Percentiles rank a stretch among this genome's conserved stretches.
Evolutionary conservation across 2,113 vertebrate species (phyloP).

Genomic region (Rostratula benghalensis): DNA sequence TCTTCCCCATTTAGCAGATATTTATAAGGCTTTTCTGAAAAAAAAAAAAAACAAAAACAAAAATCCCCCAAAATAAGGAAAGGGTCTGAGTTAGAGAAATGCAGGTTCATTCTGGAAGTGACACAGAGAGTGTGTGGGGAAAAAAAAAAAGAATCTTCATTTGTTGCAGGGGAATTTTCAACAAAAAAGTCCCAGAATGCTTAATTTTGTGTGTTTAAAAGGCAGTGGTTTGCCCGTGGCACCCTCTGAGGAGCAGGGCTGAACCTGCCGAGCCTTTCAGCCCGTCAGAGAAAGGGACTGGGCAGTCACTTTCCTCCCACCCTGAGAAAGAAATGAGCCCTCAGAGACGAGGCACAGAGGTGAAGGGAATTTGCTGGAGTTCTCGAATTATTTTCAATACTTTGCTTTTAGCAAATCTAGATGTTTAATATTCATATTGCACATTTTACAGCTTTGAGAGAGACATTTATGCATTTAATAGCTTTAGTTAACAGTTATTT

Average conservation of each 20-base stretch:
- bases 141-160: background rate
- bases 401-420: constrained; percentile 5
- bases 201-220: background rate
- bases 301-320: background rate
- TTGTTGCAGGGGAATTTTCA: background rate
- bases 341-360: background rate
- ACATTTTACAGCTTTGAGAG: constrained; percentile 50
- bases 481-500: constrained; percentile 69
- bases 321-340: background rate
- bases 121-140: background rate
- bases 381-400: background rate
- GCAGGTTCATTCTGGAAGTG: background rate
- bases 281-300: background rate
- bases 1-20: background rate
- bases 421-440: constrained; percentile 67
- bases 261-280: background rate
- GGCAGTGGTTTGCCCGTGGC: background rate
- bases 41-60: too few relatives aligned
- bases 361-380: background rate
- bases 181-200: background rate
- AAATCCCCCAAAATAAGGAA: too few relatives aligned
- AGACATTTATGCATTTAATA: constrained; percentile 70
- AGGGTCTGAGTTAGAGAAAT: background rate
- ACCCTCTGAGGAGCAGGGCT: background rate
- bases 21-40: accelerated